Percentiles rank a stretch among this genome's conserved stretches.
Evolutionary conservation across 1,140 invertebrate species (phyloP).

Genomic region (Bombus polaris): DNA sequence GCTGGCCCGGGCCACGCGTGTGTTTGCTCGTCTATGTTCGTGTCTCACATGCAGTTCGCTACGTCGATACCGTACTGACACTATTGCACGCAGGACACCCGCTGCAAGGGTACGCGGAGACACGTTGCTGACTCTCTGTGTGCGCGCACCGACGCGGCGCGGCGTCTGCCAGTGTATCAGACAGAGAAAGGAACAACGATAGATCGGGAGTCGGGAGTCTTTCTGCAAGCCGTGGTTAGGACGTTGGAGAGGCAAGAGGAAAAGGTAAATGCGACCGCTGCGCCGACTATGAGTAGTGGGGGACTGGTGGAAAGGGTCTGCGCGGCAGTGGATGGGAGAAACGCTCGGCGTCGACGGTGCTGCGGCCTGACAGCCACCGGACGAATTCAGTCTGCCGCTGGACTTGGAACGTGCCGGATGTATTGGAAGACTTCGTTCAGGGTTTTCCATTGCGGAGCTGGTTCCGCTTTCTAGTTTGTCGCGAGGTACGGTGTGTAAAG

Average conservation of each 20-base stretch:
- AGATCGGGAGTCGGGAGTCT: constrained; percentile 56
- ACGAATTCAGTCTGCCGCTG: constrained; percentile 78
- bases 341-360: constrained; percentile 69
- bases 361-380: constrained; percentile 79
- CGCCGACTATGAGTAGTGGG: constrained; percentile 45
- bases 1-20: constrained; percentile 20
- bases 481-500: constrained; percentile 1
- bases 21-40: not conserved
- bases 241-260: constrained; percentile 34
- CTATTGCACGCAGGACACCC: constrained; percentile 35
- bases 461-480: constrained; percentile 33
- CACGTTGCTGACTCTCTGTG: constrained; percentile 2
- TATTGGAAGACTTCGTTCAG: constrained; percentile 21
- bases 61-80: not conserved
- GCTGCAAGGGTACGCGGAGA: constrained; percentile 27
- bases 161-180: constrained; percentile 28
- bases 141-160: not conserved
- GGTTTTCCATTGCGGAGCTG: constrained; percentile 26
- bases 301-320: constrained; percentile 27
- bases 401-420: constrained; percentile 71
- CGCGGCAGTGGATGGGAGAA: constrained; percentile 36
- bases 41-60: not conserved
- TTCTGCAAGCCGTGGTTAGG: not conserved
- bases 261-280: constrained; percentile 62
- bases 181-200: constrained; percentile 51